Evolutionary conservation across 2,797 vertebrate genomes (phyloP).

Genomic region (Spinibarbus caldwelli): DNA sequence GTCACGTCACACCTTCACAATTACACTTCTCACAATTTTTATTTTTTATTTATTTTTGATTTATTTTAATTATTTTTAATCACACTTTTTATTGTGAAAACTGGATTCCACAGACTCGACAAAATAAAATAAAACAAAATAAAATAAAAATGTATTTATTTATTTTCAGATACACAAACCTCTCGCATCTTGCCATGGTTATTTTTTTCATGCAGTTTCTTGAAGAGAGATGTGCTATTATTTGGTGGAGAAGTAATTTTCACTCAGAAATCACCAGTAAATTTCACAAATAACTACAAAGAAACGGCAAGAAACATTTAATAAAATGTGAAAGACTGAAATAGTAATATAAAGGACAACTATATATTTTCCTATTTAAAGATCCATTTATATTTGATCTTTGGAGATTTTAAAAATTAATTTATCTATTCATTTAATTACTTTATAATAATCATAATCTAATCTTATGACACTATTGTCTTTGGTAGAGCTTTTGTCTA

Average conservation of each 20-base stretch:
- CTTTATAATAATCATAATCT: not conserved
- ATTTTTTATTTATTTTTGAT: too few relatives aligned
- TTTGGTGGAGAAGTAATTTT: not conserved
- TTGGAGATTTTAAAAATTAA: not conserved
- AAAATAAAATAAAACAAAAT: too few relatives aligned
- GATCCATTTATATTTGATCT: not conserved
- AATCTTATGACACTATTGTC: not conserved
- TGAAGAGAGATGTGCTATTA: too few relatives aligned
- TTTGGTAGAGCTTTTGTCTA: not conserved
- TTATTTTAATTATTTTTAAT: too few relatives aligned
- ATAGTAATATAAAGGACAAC: not conserved
- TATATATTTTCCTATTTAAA: not conserved
- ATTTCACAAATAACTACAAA: not conserved
- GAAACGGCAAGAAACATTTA: not conserved
- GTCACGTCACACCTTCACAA: too few relatives aligned
- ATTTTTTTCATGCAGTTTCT: too few relatives aligned
- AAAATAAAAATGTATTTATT: too few relatives aligned
- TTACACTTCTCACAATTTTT: too few relatives aligned
- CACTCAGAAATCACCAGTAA: not conserved
- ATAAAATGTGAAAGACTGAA: not conserved
- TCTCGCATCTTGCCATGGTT: not conserved
- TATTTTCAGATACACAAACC: not conserved
- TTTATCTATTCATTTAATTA: not conserved
- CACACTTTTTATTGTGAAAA: not conserved
- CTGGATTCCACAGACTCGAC: not conserved